A percentile compares a stretch with the other conserved stretches of the same genome.
Evolutionary conservation across 2,888 invertebrate genomes (phyloP).

Genomic region (Cancer borealis): DNA sequence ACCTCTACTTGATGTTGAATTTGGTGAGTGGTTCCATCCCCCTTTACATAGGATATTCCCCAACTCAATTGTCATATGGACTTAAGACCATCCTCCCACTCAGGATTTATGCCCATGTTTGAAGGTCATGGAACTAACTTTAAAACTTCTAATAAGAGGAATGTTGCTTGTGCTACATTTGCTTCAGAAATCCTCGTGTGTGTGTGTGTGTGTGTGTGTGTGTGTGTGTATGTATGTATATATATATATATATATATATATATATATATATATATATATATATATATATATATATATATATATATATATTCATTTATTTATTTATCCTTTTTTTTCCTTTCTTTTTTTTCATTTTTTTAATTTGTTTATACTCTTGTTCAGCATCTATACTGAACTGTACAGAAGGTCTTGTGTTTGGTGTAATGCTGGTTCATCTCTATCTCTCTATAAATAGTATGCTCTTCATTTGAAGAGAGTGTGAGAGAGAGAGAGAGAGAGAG

Average conservation of each 20-base stretch:
- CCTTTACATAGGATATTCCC: too few relatives aligned
- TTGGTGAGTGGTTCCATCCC: too few relatives aligned
- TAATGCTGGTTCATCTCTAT: neutral
- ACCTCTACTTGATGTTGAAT: too few relatives aligned
- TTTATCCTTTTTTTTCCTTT: neutral
- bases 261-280: constrained; percentile 1
- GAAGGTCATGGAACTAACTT: too few relatives aligned
- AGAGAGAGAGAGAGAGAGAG: constrained; percentile 28
- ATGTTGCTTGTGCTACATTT: too few relatives aligned
- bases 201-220: too few relatives aligned
- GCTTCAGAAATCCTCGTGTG: neutral
- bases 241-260: neutral
- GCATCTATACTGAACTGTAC: constrained; percentile 35
- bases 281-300: neutral
- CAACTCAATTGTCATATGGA: too few relatives aligned
- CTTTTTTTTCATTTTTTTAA: neutral
- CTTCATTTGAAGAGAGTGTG: neutral
- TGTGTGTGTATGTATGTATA: neutral
- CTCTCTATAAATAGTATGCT: neutral
- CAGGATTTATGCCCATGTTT: too few relatives aligned
- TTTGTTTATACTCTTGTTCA: neutral
- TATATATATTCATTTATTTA: neutral
- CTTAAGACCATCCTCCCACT: too few relatives aligned
- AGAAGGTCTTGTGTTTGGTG: constrained; percentile 29
- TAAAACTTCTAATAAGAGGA: too few relatives aligned